Conservation (phyloP, 2,113 vertebrate genomes). For the Strigops habroptila region DNA sequence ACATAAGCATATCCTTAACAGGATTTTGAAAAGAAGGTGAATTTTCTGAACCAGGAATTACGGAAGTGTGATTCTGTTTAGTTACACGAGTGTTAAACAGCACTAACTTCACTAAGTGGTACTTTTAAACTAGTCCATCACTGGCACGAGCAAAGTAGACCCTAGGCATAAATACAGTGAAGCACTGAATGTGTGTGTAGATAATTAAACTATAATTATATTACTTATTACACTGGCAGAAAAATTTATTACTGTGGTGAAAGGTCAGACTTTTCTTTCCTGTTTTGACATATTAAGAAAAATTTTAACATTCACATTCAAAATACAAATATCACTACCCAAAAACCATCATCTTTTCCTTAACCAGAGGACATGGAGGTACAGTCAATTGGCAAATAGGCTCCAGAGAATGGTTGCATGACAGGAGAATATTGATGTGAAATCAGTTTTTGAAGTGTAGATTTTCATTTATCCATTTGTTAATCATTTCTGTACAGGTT, state of each 20-base stretch:
- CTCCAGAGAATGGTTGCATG: background rate
- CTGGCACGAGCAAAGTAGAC: background rate
- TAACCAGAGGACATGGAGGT: background rate
- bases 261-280: conserved; percentile 20
- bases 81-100: background rate
- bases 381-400: background rate
- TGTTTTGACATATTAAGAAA: conserved; percentile 25
- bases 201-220: conserved; percentile 29
- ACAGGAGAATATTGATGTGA: background rate
- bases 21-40: background rate
- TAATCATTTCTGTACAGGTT: background rate
- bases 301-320: background rate
- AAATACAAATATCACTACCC: background rate
- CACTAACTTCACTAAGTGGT: background rate
- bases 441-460: background rate
- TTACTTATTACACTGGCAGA: background rate
- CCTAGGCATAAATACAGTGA: background rate
- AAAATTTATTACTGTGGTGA: background rate
- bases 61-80: background rate
- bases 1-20: background rate
- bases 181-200: background rate
- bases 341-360: background rate
- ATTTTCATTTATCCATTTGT: background rate
- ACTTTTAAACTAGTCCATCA: background rate
- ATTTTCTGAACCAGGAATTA: background rate